phyloP scores from a whole-genome alignment of 2,888 invertebrate species.

The Stenodema calcarata region DNA sequence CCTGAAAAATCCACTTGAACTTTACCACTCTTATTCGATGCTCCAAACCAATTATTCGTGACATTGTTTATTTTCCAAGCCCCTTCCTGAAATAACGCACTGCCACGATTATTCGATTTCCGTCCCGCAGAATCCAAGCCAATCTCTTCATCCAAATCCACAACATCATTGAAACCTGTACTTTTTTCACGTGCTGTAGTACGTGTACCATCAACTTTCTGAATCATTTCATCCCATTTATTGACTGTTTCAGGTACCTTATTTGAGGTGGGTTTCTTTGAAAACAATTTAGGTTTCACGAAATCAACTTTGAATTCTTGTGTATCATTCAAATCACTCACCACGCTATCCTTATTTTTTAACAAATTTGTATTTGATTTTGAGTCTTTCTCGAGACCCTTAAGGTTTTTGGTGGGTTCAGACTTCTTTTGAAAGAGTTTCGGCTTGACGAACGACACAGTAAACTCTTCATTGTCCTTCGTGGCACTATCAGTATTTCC shows the following conservation, averaged over 20 bases:
- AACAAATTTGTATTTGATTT: not conserved
- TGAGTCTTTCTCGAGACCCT: not conserved
- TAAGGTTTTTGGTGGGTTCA: not conserved
- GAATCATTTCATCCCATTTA: not conserved
- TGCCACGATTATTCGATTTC: not conserved
- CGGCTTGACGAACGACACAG: conserved; percentile 23
- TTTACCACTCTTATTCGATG: not conserved
- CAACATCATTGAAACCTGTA: too few species aligned
- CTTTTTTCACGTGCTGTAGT: too few species aligned
- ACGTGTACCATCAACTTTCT: not conserved
- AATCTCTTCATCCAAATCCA: not conserved
- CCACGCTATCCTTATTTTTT: not conserved
- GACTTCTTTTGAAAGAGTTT: not conserved
- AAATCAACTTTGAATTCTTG: not conserved
- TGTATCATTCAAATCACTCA: not conserved
- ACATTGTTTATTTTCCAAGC: not conserved
- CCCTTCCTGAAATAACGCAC: not conserved
- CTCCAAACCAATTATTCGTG: not conserved
- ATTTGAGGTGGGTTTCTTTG: not conserved
- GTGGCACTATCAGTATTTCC: not conserved
- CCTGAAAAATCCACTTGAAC: not conserved
- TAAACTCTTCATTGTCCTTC: not conserved
- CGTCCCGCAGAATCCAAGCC: not conserved
- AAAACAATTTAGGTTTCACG: not conserved
- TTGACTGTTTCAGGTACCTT: not conserved